Percentiles rank a stretch among this genome's conserved stretches.
Conservation (phyloP, 2,113 vertebrate genomes). For the Ameiurus melas region DNA sequence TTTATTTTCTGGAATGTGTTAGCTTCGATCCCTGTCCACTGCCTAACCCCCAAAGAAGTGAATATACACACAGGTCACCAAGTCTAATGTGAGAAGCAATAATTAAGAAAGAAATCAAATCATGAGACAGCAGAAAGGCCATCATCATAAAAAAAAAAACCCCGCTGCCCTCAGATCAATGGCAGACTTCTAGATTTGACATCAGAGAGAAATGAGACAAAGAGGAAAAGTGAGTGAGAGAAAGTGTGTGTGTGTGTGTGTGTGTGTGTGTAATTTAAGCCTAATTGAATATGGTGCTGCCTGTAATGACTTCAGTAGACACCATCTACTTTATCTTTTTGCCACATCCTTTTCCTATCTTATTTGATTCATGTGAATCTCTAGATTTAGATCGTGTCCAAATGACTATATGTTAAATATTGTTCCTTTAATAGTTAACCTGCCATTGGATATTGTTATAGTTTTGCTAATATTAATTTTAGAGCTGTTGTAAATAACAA, state of each 20-base stretch:
- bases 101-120: slow-evolving; percentile 38
- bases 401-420: not conserved
- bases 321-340: slow-evolving; percentile 22
- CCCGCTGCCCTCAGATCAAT: slow-evolving; percentile 36
- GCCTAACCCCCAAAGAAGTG: not conserved
- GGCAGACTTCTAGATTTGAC: slow-evolving; percentile 5
- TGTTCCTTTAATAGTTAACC: not conserved
- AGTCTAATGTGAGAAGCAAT: slow-evolving; percentile 7
- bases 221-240: not conserved
- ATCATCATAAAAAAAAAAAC: not conserved
- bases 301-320: slow-evolving; percentile 24
- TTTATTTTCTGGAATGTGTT: not conserved
- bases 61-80: not conserved
- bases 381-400: not conserved
- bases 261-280: slow-evolving; percentile 12
- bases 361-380: slow-evolving; percentile 10
- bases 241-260: slow-evolving; percentile 4
- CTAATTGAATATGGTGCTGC: slow-evolving; percentile 33
- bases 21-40: not conserved
- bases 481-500: not conserved
- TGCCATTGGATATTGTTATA: not conserved
- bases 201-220: slow-evolving; percentile 15
- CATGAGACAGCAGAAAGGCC: slow-evolving; percentile 36
- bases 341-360: not conserved
- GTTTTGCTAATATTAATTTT: not conserved